Evolutionary conservation across 2,113 vertebrate species (phyloP), one percentile per base, ranked within the genome.

Genomic region (Gallinago media): DNA sequence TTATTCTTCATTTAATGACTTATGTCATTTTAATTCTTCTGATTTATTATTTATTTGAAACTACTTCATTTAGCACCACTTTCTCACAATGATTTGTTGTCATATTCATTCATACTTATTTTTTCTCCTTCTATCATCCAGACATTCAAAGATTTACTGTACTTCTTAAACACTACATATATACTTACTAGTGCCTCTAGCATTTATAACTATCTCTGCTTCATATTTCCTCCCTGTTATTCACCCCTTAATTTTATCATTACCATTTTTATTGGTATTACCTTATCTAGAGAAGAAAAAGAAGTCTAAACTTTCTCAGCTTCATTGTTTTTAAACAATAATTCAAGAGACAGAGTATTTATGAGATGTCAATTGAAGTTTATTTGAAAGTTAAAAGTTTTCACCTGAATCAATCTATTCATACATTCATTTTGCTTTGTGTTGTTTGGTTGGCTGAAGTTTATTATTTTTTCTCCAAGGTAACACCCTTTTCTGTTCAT

Each of bases 1-100:
- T 92, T 80, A 7, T 23, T 66, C 36, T 88, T 89, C 68, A 91
- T 70, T 73, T 77, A 82, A 38, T 78, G 74, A 74, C 1, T 67
- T 72, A 36, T 7, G 5, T 32, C 1, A 50, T 32, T 89, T 29
- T 32, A 85, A 40, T 70, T 78, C 13, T 70, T 81, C 29, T 68
- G 34, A 29, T 27, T 44, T 27, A 38, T 77, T 65, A 15, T 44
- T 89, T 32, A 12, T 70, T 59, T 89, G 38, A 70, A 86, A 52
- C 3, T 16, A 4, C 12, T 75, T 26, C 6, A 52, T 79, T 86
- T 71, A 56, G 36, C 25, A 66, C 19, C 4, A 83, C 31, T 42
- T 34, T 85, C 12, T 74, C 16, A 47, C 5, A 50, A 32, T 61
- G 16, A 36, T 62, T 56, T 88, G 22, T 70, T 65, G 11, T 58